A percentile compares a stretch with the other conserved stretches of the same genome.
These are phyloP conservation scores for Frankliniella fusca DNA, from an alignment of 2,888 invertebrate genomes.

Conservation along the genomic window DNA sequence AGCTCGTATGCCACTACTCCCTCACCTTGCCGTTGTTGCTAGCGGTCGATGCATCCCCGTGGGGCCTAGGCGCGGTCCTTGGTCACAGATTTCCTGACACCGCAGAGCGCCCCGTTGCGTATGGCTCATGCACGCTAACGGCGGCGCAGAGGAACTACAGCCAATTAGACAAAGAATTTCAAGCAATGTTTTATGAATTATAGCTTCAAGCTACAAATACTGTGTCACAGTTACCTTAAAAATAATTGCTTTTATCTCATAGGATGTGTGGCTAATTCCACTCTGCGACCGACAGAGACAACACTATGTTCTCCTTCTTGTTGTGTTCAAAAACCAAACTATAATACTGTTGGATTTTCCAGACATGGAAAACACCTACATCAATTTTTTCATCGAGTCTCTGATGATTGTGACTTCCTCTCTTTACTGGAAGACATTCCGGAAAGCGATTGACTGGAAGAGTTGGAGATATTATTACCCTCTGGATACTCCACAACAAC, in stretches of 20 bases:
- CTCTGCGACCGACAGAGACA: background rate
- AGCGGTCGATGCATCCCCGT: conserved; percentile 37
- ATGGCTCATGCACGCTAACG: conserved; percentile 41
- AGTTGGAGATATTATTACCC: background rate
- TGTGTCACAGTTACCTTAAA: no score
- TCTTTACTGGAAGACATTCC: background rate
- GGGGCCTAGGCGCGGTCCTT: conserved; percentile 42
- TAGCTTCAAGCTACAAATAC: no score
- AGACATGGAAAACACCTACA: background rate
- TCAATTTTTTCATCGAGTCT: background rate
- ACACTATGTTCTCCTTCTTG: background rate
- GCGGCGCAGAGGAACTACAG: conserved; percentile 42
- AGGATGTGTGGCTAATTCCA: background rate
- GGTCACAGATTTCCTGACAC: conserved; percentile 41
- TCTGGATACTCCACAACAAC: no score
- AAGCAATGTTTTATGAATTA: conserved; percentile 44
- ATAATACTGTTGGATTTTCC: background rate
- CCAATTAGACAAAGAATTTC: conserved; percentile 43
- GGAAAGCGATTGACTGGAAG: background rate
- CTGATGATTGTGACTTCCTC: background rate
- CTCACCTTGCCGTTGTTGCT: conserved; percentile 34
- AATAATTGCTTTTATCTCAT: background rate
- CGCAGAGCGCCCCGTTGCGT: conserved; percentile 42
- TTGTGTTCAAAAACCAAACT: background rate
- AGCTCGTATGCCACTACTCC: conserved; percentile 35